These are phyloP conservation scores for Musca domestica DNA, from an alignment of 1,140 invertebrate species.

Conservation along the genomic window DNA sequence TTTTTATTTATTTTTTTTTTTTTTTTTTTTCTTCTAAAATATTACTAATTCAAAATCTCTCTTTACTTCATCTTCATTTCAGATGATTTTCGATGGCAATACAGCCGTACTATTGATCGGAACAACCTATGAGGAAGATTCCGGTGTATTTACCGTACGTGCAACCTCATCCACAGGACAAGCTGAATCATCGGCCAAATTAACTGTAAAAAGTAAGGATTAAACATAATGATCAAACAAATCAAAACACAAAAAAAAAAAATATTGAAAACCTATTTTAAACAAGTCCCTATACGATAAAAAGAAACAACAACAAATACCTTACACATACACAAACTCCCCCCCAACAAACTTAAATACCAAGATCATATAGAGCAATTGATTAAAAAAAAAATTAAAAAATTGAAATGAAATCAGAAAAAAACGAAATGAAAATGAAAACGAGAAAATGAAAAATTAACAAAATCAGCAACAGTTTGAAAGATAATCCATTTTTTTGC, in stretches of 20 bases:
- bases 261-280: conserved; percentile 4
- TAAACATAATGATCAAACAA: conserved; percentile 60
- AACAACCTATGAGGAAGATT: conserved; percentile 91
- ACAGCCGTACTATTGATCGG: conserved; percentile 86
- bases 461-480: neutral
- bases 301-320: no score
- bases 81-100: conserved; percentile 92
- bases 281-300: neutral
- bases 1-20: no score
- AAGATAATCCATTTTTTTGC: no score
- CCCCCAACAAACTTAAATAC: no score
- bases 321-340: no score
- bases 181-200: conserved; percentile 86
- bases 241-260: conserved; percentile 43
- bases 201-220: conserved; percentile 97
- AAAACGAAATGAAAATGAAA: neutral
- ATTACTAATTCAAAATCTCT: neutral
- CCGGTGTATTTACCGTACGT: conserved; percentile 86
- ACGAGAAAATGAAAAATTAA: conserved; percentile 6
- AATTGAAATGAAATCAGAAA: conserved; percentile 22
- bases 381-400: neutral
- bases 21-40: no score
- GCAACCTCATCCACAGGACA: conserved; percentile 87
- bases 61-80: conserved; percentile 38
- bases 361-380: no score